phyloP scores from a whole-genome alignment of 1,140 invertebrate genomes.

The Atopsyche davidsoni region DNA sequence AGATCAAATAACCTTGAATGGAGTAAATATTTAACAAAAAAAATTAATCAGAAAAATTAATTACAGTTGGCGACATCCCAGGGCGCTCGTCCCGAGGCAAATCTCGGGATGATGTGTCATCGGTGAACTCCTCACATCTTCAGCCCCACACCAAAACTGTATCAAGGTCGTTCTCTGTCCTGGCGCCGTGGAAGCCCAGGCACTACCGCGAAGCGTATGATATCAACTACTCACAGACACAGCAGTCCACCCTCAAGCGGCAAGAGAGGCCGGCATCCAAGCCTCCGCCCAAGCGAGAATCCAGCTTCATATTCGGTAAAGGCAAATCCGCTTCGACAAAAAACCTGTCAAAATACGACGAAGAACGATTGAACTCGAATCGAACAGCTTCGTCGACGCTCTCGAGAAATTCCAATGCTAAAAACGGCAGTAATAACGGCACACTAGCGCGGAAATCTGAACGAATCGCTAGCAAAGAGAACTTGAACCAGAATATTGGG shows the following conservation, averaged over 20 bases:
- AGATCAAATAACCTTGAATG: too few species aligned
- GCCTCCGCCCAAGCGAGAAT: conserved; percentile 39
- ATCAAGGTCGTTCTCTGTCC: conserved; percentile 74
- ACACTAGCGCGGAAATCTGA: conserved; percentile 38
- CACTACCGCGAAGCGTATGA: conserved; percentile 66
- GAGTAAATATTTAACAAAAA: neutral
- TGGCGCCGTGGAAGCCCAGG: conserved; percentile 76
- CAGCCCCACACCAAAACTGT: conserved; percentile 65
- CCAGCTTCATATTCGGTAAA: conserved; percentile 33
- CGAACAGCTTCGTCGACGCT: conserved; percentile 31
- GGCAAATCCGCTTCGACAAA: conserved; percentile 36
- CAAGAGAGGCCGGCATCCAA: conserved; percentile 39
- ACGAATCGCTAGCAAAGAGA: conserved; percentile 42
- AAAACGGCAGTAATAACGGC: conserved; percentile 38
- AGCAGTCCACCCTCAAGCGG: conserved; percentile 46
- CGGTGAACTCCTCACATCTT: conserved; percentile 50
- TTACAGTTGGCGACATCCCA: conserved; percentile 66
- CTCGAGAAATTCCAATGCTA: conserved; percentile 35
- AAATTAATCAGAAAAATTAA: too few species aligned
- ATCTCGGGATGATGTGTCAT: conserved; percentile 66
- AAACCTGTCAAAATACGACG: conserved; percentile 41
- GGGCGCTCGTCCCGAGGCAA: conserved; percentile 51
- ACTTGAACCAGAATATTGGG: conserved; percentile 38
- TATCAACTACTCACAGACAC: conserved; percentile 71
- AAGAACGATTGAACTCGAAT: conserved; percentile 19